Base-by-base conservation (phyloP, 2,113 vertebrate species). In the Actinemys pallida region DNA sequence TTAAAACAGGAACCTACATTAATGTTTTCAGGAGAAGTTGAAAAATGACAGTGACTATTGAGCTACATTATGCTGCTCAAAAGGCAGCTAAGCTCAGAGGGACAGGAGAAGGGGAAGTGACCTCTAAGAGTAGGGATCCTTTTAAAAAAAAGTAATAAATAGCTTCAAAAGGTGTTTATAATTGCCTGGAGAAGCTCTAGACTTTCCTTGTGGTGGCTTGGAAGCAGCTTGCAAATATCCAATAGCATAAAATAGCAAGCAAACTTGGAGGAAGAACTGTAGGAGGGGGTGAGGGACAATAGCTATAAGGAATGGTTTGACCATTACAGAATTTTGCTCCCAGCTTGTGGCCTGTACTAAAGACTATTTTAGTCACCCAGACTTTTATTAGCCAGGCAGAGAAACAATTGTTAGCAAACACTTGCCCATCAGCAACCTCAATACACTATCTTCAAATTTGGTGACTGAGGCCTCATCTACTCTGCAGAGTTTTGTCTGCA, bases 1-100 rank as follows among this genome's bases (percentile, higher is more conserved):
- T 95, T 90, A 94, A 96, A 95, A 92, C 86, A 86, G 31, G 50
- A 83, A 54, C 76, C 93, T 89, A 62, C 56, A 76, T 82, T 93
- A 93, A 90, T 93, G 93, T 90, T 84, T 94, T 53, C n/a, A 86
- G 87, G 69, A 92, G 84, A 92, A 94, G 25, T 25, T 76, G 42
- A 76, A 42, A 42, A 24, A 24, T 76, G 24, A 47, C 12, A 45
- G 24, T 76, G 78, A 96, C 95, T 91, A 39, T 50, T 90, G 35
- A 95, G 50, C 72, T 85, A 86, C 62, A 94, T 92, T 92, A 35
- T 93, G 50, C 82, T 89, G 16, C 80, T 90, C 84, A 92, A 90
- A 95, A 96, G 86, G 57, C 6, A 90, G 81, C 10, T 42, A 49
- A 25, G 52, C 91, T 96, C 84, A 75, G 27, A n/a, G 82, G 80